Conservation (phyloP, 2,797 vertebrate species). For the Acrocephalus scirpaceus region DNA sequence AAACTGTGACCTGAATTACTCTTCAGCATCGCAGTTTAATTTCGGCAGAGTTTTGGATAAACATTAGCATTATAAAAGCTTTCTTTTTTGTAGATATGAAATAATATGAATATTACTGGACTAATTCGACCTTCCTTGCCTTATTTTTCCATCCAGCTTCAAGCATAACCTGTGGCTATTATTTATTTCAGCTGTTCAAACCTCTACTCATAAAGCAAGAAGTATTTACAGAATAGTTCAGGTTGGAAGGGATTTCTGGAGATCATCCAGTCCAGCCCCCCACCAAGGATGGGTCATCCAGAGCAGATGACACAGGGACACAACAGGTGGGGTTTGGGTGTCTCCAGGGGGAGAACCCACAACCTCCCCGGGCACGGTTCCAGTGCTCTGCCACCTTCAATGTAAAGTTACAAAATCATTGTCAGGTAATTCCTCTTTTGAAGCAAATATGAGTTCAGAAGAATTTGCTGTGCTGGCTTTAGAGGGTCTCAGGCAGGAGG, state of each 20-base stretch:
- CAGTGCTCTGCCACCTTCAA: neutral
- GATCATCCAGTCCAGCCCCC: neutral
- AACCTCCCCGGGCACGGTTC: neutral
- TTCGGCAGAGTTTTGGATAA: neutral
- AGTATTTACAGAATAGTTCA: neutral
- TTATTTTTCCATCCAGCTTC: neutral
- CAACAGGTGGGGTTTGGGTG: neutral
- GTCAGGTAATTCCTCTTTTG: neutral
- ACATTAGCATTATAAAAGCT: neutral
- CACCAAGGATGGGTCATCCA: neutral
- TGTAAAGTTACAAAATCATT: neutral
- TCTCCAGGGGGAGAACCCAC: too few species aligned
- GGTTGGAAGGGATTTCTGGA: neutral
- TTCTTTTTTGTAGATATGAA: neutral
- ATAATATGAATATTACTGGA: neutral
- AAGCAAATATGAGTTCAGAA: neutral
- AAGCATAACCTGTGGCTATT: neutral
- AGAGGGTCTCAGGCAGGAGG: neutral
- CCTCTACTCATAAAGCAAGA: neutral
- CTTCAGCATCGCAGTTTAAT: neutral
- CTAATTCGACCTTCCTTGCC: neutral
- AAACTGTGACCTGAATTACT: slow-evolving; percentile 60
- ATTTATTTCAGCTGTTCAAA: neutral
- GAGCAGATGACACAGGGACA: neutral
- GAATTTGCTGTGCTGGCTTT: neutral